These are phyloP conservation scores for Sthenelais limicola DNA, from an alignment of 2,888 invertebrate genomes.

Conservation along the genomic window DNA sequence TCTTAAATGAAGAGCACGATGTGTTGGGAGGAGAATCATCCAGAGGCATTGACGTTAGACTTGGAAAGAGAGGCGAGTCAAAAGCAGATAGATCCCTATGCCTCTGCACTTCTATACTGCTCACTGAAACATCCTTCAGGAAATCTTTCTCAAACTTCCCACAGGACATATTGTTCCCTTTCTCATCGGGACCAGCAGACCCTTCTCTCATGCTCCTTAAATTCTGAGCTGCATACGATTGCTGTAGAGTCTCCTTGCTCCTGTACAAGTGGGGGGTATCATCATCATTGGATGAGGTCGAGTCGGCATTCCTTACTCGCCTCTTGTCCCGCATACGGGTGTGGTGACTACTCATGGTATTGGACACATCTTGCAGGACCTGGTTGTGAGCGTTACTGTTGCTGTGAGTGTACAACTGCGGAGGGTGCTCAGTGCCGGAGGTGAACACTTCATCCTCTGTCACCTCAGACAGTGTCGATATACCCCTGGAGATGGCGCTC, in stretches of 20 bases:
- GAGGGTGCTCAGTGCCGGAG: no score
- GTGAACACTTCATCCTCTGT: neutral
- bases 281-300: conserved; percentile 30
- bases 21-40: conserved; percentile 7
- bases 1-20: conserved; percentile 27
- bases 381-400: neutral
- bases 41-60: conserved; percentile 13
- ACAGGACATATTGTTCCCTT: neutral
- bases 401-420: no score
- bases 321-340: no score
- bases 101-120: conserved; percentile 43
- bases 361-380: neutral
- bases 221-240: conserved; percentile 63
- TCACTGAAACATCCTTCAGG: conserved; percentile 9
- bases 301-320: conserved; percentile 9
- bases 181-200: neutral
- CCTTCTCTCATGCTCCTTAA: conserved; percentile 61
- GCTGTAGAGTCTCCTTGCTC: conserved; percentile 60
- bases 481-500: neutral
- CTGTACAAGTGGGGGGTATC: conserved; percentile 56
- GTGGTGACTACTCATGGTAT: neutral
- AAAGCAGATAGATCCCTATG: conserved; percentile 12
- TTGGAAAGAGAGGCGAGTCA: neutral
- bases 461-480: neutral
- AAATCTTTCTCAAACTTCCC: conserved; percentile 14